A percentile compares a stretch with the other conserved stretches of the same genome.
phyloP scores from a whole-genome alignment of 2,113 vertebrate genomes.

The Syngnathus scovelli region DNA sequence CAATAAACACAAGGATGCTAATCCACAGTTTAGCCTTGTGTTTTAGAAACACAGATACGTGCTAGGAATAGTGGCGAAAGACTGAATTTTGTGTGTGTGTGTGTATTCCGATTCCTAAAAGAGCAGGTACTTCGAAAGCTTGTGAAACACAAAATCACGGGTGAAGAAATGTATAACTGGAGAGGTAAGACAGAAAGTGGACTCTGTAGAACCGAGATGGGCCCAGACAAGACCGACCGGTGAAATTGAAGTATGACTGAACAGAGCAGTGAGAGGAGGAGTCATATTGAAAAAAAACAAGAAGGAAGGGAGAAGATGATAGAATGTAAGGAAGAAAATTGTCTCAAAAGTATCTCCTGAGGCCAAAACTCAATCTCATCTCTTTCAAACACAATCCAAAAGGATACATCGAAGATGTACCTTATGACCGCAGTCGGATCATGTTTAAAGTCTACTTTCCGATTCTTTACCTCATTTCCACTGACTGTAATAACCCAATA shows the following conservation, averaged over 20 bases:
- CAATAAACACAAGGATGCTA: conserved; percentile 55
- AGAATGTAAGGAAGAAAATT: conserved; percentile 25
- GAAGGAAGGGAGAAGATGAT: not conserved
- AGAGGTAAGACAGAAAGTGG: not conserved
- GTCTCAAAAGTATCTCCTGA: conserved; percentile 43
- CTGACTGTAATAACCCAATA: conserved; percentile 36
- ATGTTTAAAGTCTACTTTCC: conserved; percentile 49
- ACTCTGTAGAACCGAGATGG: conserved; percentile 14
- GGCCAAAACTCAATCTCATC: conserved; percentile 40
- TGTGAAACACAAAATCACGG: conserved; percentile 1
- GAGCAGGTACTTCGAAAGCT: not conserved
- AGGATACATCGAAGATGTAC: conserved; percentile 30
- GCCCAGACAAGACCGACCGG: conserved; percentile 8
- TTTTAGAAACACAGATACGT: conserved; percentile 28
- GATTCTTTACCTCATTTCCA: conserved; percentile 40
- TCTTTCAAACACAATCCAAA: conserved; percentile 39
- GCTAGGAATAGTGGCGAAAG: conserved; percentile 10
- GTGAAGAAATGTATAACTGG: conserved; percentile 7
- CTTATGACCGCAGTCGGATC: conserved; percentile 31
- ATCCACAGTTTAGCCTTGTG: conserved; percentile 49
- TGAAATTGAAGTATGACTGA: conserved; percentile 34
- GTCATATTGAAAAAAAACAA: conserved; percentile 32
- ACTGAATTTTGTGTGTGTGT: not conserved
- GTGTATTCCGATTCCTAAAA: conserved; percentile 15
- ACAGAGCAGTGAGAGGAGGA: conserved; percentile 31